Conservation (phyloP, 2,113 vertebrate species). For the Pedetes capensis region DNA sequence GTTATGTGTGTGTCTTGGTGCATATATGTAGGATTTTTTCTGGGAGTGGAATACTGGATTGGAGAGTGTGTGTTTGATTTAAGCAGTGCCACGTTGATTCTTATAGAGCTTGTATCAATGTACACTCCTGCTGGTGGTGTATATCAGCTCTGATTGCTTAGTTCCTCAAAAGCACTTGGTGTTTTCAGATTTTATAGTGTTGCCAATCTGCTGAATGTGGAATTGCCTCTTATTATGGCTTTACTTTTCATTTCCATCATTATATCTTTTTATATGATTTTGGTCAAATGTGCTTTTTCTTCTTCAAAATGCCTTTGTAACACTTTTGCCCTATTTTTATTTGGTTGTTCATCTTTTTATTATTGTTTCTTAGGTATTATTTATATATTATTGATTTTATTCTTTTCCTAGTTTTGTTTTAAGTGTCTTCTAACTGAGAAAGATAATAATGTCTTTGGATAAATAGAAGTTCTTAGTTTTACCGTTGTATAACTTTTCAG, state of each 20-base stretch:
- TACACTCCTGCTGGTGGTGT: not conserved
- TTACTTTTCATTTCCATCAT: not conserved
- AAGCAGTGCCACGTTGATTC: not conserved
- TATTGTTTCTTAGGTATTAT: not conserved
- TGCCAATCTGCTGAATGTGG: not conserved
- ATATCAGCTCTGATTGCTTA: not conserved
- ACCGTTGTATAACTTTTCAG: not conserved
- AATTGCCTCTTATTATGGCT: not conserved
- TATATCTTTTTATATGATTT: not conserved
- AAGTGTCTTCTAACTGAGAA: not conserved
- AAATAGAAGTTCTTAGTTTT: not conserved
- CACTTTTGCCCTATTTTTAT: not conserved
- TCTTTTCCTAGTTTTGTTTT: not conserved
- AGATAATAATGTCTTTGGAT: not conserved
- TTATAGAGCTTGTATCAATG: not conserved
- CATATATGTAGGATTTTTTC: not conserved
- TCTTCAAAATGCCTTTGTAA: not conserved
- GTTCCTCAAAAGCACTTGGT: not conserved
- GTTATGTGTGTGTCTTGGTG: not conserved
- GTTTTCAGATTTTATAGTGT: not conserved
- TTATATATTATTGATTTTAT: not conserved
- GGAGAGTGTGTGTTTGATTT: not conserved
- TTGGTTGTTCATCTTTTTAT: not conserved
- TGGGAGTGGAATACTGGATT: not conserved
- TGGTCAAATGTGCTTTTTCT: not conserved